Conservation (phyloP, 37 sponge, comb jelly and placozoan genomes). For the Sycon ciliatum region DNA sequence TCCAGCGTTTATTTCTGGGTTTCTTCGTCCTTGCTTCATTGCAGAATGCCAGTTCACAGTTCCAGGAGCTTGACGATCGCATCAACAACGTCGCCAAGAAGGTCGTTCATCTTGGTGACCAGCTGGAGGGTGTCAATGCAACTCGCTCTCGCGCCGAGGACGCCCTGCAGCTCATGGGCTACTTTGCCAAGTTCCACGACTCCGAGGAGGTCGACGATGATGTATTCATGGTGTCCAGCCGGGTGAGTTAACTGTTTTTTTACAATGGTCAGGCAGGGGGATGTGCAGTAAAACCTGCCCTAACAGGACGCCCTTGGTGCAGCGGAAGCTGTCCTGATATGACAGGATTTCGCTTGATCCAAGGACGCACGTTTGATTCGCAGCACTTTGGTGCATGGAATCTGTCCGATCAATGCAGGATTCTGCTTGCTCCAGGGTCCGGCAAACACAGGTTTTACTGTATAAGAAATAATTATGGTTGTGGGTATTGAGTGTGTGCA, state of each 20-base stretch:
- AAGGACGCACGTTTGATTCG: too few relatives aligned
- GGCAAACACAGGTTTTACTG: too few relatives aligned
- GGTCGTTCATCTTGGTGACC: conserved; percentile 92
- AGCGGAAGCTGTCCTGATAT: too few relatives aligned
- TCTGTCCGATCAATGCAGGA: too few relatives aligned
- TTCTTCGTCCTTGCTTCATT: background rate
- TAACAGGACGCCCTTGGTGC: too few relatives aligned
- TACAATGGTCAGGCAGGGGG: too few relatives aligned
- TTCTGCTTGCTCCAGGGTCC: too few relatives aligned
- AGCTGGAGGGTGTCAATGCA: conserved; percentile 77
- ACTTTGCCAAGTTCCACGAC: conserved; percentile 42
- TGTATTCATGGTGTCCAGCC: conserved; percentile 51
- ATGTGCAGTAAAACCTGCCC: too few relatives aligned
- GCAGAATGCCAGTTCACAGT: conserved; percentile 57
- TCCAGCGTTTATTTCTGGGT: background rate
- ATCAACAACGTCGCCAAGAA: conserved; percentile 73
- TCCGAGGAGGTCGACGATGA: conserved; percentile 17
- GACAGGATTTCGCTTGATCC: too few relatives aligned
- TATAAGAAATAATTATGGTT: too few relatives aligned
- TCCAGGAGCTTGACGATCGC: conserved; percentile 65
- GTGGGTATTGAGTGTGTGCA: conserved; percentile 1
- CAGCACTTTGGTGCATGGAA: too few relatives aligned
- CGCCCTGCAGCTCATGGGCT: conserved; percentile 55
- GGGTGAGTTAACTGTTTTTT: conserved; percentile 19
- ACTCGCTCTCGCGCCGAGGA: conserved; percentile 43